phyloP scores from a whole-genome alignment of 2,888 invertebrate genomes.

The Seira ritae region DNA sequence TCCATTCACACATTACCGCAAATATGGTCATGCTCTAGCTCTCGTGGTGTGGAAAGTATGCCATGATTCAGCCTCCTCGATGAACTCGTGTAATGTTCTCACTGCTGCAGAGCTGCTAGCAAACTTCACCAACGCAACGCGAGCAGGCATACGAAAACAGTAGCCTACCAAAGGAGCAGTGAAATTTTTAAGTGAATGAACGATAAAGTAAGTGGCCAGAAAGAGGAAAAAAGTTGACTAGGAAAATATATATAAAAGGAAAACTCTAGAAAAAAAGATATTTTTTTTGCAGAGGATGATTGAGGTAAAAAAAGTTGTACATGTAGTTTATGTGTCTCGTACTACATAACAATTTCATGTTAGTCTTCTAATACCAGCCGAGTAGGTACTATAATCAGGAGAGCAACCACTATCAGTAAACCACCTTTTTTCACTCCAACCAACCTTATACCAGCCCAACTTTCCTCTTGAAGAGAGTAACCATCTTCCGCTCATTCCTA shows the following conservation, averaged over 20 bases:
- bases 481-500: too few relatives aligned
- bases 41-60: not conserved
- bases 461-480: too few relatives aligned
- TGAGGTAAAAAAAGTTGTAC: slow-evolving; percentile 44
- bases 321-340: slow-evolving; percentile 5
- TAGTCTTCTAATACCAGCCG: slow-evolving; percentile 35
- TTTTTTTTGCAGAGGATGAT: slow-evolving; percentile 36
- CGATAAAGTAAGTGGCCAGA: slow-evolving; percentile 34
- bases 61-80: not conserved
- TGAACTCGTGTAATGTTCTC: slow-evolving; percentile 1
- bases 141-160: too few relatives aligned
- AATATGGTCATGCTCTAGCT: not conserved
- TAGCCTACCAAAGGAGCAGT: not conserved
- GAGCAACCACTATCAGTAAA: not conserved
- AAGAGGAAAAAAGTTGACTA: not conserved
- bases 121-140: too few relatives aligned
- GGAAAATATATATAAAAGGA: not conserved
- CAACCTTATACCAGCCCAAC: too few relatives aligned
- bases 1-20: slow-evolving; percentile 23
- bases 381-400: not conserved
- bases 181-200: slow-evolving; percentile 42
- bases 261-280: not conserved
- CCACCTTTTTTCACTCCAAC: not conserved
- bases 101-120: too few relatives aligned
- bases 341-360: slow-evolving; percentile 53